Percentiles rank a stretch among this genome's conserved stretches.
These are phyloP conservation scores for Rhogogaster chlorosoma DNA, from an alignment of 2,888 invertebrate genomes.

Conservation along the genomic window DNA sequence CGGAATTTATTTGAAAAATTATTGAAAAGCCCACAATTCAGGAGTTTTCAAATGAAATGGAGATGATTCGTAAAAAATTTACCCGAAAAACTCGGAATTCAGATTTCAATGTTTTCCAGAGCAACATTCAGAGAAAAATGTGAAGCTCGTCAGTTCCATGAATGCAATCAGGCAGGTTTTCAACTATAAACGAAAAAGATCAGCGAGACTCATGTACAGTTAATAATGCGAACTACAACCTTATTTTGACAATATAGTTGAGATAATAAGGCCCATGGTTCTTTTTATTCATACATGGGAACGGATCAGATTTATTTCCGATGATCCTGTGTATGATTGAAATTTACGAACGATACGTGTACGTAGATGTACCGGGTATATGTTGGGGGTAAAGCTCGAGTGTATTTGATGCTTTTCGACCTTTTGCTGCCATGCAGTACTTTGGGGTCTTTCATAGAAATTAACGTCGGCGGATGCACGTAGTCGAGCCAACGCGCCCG, in stretches of 20 bases:
- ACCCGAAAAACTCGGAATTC: not conserved
- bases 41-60: not conserved
- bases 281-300: not conserved
- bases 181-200: not conserved
- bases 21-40: not conserved
- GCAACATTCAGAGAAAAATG: not conserved
- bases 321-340: not conserved
- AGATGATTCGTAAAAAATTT: not conserved
- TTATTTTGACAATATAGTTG: not conserved
- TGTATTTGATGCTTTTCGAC: slow-evolving; percentile 28
- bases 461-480: slow-evolving; percentile 55
- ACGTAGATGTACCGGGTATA: too few species aligned
- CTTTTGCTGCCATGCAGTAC: slow-evolving; percentile 30
- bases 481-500: slow-evolving; percentile 34
- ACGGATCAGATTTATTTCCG: not conserved
- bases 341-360: slow-evolving; percentile 1
- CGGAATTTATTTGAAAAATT: not conserved
- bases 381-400: not conserved
- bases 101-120: not conserved
- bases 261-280: not conserved
- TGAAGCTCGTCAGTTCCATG: not conserved
- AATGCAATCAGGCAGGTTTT: not conserved
- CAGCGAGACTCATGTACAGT: not conserved
- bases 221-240: not conserved
- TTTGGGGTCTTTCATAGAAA: slow-evolving; percentile 66